Conservation (phyloP, 2,113 vertebrate genomes). For the Deroptyus accipitrinus region DNA sequence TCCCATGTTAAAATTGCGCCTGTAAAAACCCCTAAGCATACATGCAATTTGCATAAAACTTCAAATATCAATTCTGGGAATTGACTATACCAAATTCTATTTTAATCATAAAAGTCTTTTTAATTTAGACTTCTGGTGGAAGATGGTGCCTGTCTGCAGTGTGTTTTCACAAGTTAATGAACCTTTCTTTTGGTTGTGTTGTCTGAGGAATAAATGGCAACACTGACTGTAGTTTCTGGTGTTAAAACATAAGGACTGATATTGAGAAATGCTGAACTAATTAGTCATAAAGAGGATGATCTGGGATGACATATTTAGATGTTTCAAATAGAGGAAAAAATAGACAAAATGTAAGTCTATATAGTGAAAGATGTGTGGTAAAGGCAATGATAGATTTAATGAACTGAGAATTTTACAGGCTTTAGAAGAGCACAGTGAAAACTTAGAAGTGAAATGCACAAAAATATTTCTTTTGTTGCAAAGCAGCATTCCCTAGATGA, state of each 20-base stretch:
- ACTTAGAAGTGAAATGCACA: background rate
- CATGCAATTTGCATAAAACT: background rate
- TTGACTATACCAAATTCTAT: background rate
- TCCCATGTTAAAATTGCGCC: background rate
- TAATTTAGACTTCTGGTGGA: background rate
- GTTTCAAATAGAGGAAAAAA: background rate
- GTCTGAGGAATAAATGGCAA: background rate
- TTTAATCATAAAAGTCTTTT: background rate
- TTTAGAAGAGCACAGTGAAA: background rate
- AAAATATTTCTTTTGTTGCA: background rate
- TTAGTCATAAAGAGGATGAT: background rate
- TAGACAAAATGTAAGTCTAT: background rate
- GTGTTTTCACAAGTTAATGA: background rate
- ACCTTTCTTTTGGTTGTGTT: background rate
- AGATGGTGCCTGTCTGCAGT: background rate
- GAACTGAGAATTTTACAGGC: background rate
- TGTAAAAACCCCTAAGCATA: background rate
- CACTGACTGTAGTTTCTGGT: background rate
- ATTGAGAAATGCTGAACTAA: background rate
- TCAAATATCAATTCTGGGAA: background rate
- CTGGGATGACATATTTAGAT: background rate
- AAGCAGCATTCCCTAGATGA: background rate
- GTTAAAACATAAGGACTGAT: background rate
- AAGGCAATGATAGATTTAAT: background rate
- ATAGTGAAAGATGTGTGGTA: background rate